Conservation (phyloP, 2,888 invertebrate species). For the Brenthis ino region DNA sequence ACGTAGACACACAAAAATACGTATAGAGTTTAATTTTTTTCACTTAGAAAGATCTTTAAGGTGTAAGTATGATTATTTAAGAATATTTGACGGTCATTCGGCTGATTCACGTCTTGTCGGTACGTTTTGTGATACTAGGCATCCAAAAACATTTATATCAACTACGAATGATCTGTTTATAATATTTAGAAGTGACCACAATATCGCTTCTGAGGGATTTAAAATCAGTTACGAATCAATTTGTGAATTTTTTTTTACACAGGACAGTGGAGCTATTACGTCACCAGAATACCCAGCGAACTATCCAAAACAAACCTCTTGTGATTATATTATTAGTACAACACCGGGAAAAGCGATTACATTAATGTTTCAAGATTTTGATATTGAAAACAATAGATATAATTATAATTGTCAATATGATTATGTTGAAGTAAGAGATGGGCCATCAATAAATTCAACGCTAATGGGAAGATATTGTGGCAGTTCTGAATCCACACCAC, state of each 20-base stretch:
- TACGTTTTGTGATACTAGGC: conserved; percentile 86
- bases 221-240: conserved; percentile 60
- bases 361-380: conserved; percentile 85
- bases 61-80: conserved; percentile 84
- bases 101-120: conserved; percentile 85
- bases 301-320: conserved; percentile 84
- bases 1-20: conserved; percentile 83
- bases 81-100: conserved; percentile 86
- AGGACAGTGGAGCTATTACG: conserved; percentile 83
- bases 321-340: conserved; percentile 86
- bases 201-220: conserved; percentile 58
- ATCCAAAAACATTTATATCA: conserved; percentile 84
- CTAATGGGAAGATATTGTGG: conserved; percentile 87
- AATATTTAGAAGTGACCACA: conserved; percentile 78
- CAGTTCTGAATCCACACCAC: conserved; percentile 73
- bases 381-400: conserved; percentile 73
- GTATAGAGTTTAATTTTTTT: conserved; percentile 85
- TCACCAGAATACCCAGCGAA: conserved; percentile 89
- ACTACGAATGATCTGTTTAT: conserved; percentile 78
- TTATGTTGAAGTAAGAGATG: conserved; percentile 86
- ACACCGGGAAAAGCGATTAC: conserved; percentile 84
- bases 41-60: conserved; percentile 81
- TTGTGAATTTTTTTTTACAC: conserved; percentile 73
- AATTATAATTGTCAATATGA: conserved; percentile 63
- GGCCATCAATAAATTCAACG: conserved; percentile 84